A percentile compares a stretch with the other conserved stretches of the same genome.
Conservation (phyloP, 1,140 invertebrate genomes). For the Drosophila grimshawi region DNA sequence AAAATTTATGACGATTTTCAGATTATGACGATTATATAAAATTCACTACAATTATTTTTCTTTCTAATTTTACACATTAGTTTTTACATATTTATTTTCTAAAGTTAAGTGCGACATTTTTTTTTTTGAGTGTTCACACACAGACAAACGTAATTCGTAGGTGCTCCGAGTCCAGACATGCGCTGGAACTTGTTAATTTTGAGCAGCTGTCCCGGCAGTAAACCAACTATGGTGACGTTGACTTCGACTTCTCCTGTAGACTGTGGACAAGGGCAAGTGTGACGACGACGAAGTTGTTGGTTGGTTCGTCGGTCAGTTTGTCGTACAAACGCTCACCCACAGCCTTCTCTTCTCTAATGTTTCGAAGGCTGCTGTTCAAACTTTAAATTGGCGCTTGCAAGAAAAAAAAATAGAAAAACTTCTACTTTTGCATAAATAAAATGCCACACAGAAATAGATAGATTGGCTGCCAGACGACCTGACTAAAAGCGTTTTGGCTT, state of each 20-base stretch:
- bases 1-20: no score
- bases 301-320: conserved; percentile 38
- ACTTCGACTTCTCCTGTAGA: neutral
- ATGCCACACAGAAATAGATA: conserved; percentile 57
- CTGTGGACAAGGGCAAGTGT: conserved; percentile 1
- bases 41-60: no score
- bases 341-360: no score
- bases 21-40: no score
- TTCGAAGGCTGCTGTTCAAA: conserved; percentile 32
- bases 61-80: no score
- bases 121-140: neutral
- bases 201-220: conserved; percentile 75
- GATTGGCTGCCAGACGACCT: conserved; percentile 34
- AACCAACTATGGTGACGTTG: conserved; percentile 41
- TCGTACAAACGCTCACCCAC: no score
- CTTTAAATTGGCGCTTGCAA: conserved; percentile 51
- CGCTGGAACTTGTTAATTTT: conserved; percentile 80
- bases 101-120: no score
- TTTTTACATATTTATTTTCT: no score
- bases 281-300: conserved; percentile 42
- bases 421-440: conserved; percentile 75
- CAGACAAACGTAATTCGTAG: conserved; percentile 25
- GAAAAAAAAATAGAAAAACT: conserved; percentile 44
- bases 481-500: conserved; percentile 32
- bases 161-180: conserved; percentile 39